phyloP scores from a whole-genome alignment of 2,797 vertebrate species.

The Silurus aristotelis region DNA sequence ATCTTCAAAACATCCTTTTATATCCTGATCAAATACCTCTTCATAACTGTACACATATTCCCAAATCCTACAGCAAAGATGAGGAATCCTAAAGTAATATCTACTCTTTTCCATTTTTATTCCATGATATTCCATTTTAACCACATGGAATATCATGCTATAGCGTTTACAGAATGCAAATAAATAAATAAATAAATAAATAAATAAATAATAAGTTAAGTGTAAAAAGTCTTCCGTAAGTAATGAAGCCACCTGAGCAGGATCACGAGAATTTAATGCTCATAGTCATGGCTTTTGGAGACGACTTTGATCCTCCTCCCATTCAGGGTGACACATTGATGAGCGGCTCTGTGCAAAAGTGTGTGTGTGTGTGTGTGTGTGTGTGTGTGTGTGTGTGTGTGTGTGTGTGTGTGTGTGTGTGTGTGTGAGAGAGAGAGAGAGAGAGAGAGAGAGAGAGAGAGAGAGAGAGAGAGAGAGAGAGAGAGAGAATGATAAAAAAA shows the following conservation, averaged over 20 bases:
- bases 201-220: not conserved
- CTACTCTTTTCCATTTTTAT: not conserved
- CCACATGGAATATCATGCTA: not conserved
- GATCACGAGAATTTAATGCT: slow-evolving; percentile 13
- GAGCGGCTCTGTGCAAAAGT: not conserved
- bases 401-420: not conserved
- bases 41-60: not conserved
- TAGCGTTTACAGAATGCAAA: too few species aligned
- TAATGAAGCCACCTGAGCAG: not conserved
- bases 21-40: not conserved
- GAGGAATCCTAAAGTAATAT: not conserved
- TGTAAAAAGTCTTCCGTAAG: not conserved
- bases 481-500: not conserved
- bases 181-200: too few species aligned
- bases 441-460: not conserved
- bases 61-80: not conserved
- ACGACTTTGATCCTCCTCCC: slow-evolving; percentile 24
- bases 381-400: not conserved
- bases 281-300: slow-evolving; percentile 6
- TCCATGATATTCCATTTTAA: too few species aligned
- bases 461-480: not conserved
- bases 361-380: slow-evolving; percentile 5
- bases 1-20: not conserved
- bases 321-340: slow-evolving; percentile 18
- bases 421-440: not conserved